These are phyloP conservation scores for Cebidichthys violaceus DNA, from an alignment of 2,113 vertebrate genomes.

Conservation along the genomic window DNA sequence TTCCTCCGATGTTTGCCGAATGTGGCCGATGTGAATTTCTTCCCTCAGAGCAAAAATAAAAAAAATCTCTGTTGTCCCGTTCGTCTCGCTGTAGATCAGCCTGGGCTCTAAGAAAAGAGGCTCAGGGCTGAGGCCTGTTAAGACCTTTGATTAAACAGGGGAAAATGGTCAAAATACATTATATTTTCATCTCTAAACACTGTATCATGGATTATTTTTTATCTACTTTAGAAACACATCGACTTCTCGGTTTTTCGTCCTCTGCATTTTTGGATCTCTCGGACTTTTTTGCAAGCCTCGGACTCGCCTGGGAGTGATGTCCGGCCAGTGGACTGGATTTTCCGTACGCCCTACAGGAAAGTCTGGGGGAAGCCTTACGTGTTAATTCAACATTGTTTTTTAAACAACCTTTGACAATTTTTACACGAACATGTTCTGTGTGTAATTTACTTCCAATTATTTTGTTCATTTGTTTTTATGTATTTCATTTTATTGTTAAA, in stretches of 20 bases:
- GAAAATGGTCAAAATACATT: conserved; percentile 41
- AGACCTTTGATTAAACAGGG: conserved; percentile 51
- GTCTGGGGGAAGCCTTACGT: conserved; percentile 77
- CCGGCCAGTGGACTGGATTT: conserved; percentile 52
- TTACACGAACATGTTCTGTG: neutral
- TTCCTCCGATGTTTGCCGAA: conserved; percentile 83
- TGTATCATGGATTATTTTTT: conserved; percentile 36
- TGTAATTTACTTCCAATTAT: rapidly evolving
- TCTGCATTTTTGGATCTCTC: conserved; percentile 64
- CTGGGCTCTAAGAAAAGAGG: conserved; percentile 85
- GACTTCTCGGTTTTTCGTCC: conserved; percentile 13
- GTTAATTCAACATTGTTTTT: conserved; percentile 17
- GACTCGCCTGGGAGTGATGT: conserved; percentile 67
- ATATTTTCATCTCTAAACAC: conserved; percentile 40
- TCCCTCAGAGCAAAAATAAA: conserved; percentile 86
- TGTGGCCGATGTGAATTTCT: conserved; percentile 81
- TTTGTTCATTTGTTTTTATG: neutral
- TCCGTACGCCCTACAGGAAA: conserved; percentile 73
- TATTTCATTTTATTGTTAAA: conserved; percentile 27
- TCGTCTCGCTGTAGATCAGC: conserved; percentile 86
- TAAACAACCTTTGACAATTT: neutral
- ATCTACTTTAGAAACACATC: conserved; percentile 6
- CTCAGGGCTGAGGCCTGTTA: conserved; percentile 83
- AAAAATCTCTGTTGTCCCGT: conserved; percentile 82
- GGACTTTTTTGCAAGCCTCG: conserved; percentile 80